Base-by-base conservation (phyloP, 1,140 invertebrate genomes). In the Drosophila kurseongensis region DNA sequence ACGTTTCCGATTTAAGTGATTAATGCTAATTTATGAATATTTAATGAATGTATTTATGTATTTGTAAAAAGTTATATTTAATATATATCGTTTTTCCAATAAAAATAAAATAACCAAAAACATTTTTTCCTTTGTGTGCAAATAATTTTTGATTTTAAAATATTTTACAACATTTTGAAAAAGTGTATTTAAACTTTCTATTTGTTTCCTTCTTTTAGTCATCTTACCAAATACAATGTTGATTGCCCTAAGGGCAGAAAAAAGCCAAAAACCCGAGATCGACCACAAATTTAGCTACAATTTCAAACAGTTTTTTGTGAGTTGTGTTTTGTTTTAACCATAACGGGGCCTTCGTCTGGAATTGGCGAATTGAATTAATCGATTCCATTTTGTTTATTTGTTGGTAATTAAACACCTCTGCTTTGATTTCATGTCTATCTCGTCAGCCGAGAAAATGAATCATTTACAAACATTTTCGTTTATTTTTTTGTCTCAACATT, bases 321-420 rank as follows among this genome's bases (percentile, higher is more conserved):
- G 47, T 62, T 55, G 40, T 45, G 16, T 63, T 77, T 42, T 67
- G 55, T 72, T 66, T 76, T 55, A 73, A 81, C 78, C 82, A 88
- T 86, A 86, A 82, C 82, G 83, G 75, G 75, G 69, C 75, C 83
- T 75, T 86, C 68, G 82, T 79, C 68, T 59, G 68, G 77, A 83
- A 89, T 89, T 89, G 84, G 84, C 84, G 84, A 89, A 89, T 89
- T 89, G 80, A 89, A 89, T 89, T 89, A 89, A 89, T 89, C 80
- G 84, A 75, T 89, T 89, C 77, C 80, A 89, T 89, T 89, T 89
- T 89, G 84, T 89, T 89, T 89, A 89, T 89, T 89, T 89, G 84
- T 89, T 89, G 84, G 84, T 89, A 89, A 89, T 89, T 89, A 89
- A 89, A 89, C 84, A 89, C 84, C 84, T 89, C 80, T 89, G 84